Percentiles rank a stretch among this genome's conserved stretches.
Evolutionary conservation across 2,113 vertebrate genomes (phyloP).

Genomic region (Ceratotherium simum): DNA sequence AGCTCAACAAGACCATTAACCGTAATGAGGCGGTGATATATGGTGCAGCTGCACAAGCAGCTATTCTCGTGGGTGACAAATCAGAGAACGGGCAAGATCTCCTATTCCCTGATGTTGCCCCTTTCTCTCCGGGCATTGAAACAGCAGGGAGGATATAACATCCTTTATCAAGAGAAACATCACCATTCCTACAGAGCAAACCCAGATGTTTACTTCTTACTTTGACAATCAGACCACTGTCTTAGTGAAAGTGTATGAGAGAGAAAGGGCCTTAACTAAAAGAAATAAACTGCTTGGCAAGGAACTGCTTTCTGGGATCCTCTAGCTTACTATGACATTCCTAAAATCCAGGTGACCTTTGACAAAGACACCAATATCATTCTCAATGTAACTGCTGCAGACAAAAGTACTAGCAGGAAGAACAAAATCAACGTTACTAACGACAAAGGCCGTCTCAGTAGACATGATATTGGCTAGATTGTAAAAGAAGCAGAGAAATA

Average conservation of each 20-base stretch:
- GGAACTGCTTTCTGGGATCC: slow-evolving; percentile 83
- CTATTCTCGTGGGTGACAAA: slow-evolving; percentile 78
- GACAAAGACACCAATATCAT: slow-evolving; percentile 84
- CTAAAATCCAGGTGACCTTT: slow-evolving; percentile 84
- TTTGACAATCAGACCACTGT: slow-evolving; percentile 83
- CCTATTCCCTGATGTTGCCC: slow-evolving; percentile 81
- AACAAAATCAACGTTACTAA: slow-evolving; percentile 87
- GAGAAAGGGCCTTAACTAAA: slow-evolving; percentile 83
- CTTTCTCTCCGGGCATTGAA: slow-evolving; percentile 82
- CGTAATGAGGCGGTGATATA: slow-evolving; percentile 83
- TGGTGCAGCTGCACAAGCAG: slow-evolving; percentile 75
- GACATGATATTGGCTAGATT: slow-evolving; percentile 83
- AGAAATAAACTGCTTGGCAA: slow-evolving; percentile 86
- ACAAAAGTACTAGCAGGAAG: slow-evolving; percentile 86
- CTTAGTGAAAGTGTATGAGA: slow-evolving; percentile 82
- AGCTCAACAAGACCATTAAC: slow-evolving; percentile 87
- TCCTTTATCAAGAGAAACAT: slow-evolving; percentile 85
- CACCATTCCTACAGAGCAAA: slow-evolving; percentile 84
- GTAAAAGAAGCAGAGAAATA: slow-evolving; percentile 83
- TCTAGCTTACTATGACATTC: slow-evolving; percentile 82
- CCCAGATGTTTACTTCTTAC: slow-evolving; percentile 66
- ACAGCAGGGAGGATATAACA: slow-evolving; percentile 80
- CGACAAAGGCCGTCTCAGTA: slow-evolving; percentile 83
- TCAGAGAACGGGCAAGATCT: slow-evolving; percentile 79
- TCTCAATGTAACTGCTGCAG: slow-evolving; percentile 67